Conservation (phyloP, 2,113 vertebrate genomes). For the Thalassoma bifasciatum region DNA sequence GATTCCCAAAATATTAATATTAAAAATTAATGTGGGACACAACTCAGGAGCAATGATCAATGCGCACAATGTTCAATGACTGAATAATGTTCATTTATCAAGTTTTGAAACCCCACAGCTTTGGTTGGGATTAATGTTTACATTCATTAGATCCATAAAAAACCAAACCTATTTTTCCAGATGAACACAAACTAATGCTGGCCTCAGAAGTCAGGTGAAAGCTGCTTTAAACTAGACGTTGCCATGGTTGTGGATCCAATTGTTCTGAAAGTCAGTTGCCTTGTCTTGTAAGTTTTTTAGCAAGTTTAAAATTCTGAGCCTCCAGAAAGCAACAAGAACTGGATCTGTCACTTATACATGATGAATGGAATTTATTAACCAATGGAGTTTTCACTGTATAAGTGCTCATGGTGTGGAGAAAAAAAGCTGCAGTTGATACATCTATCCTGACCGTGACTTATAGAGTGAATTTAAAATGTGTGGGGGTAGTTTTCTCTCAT, state of each 20-base stretch:
- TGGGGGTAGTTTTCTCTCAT: conserved; percentile 41
- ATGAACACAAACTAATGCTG: conserved; percentile 10
- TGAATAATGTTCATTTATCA: too few relatives aligned
- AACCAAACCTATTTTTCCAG: conserved; percentile 42
- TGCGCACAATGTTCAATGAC: too few relatives aligned
- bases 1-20: not conserved
- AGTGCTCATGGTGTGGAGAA: conserved; percentile 6
- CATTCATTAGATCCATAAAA: too few relatives aligned
- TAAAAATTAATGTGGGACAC: too few relatives aligned
- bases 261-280: conserved; percentile 24
- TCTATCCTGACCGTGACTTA: conserved; percentile 16
- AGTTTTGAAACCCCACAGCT: too few relatives aligned
- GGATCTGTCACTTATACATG: conserved; percentile 1
- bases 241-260: too few relatives aligned
- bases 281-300: not conserved
- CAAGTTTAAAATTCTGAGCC: not conserved
- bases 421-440: not conserved
- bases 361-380: conserved; percentile 31
- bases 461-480: conserved; percentile 32
- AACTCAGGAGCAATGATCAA: not conserved
- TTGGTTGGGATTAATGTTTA: too few relatives aligned
- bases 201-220: conserved; percentile 18
- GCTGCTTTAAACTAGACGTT: conserved; percentile 35
- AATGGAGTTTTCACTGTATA: too few relatives aligned
- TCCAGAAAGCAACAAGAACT: conserved; percentile 16